These are phyloP conservation scores for Amblyjoppa fuscipennis DNA, from an alignment of 2,888 invertebrate genomes.

Conservation along the genomic window DNA sequence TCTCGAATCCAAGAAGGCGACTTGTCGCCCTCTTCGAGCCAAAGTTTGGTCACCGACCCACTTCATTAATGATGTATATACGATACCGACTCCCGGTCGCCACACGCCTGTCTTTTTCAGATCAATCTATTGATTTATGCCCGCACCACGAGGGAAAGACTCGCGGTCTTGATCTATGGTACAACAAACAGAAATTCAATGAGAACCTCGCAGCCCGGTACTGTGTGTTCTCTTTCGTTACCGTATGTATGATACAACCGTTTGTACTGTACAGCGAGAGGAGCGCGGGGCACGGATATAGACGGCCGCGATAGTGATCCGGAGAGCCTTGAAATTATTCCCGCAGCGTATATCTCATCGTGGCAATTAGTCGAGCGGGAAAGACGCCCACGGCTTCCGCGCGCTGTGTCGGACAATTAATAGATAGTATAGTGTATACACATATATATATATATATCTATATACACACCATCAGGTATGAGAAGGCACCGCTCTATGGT, in stretches of 20 bases:
- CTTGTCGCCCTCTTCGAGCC: conserved; percentile 32
- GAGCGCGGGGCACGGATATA: conserved; percentile 51
- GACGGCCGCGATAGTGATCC: conserved; percentile 67
- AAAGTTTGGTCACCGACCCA: conserved; percentile 66
- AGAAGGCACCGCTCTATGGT: conserved; percentile 29
- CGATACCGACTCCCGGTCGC: conserved; percentile 41
- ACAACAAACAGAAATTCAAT: conserved; percentile 39
- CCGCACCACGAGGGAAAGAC: conserved; percentile 31
- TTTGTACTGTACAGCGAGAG: conserved; percentile 42
- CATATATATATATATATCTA: conserved; percentile 13
- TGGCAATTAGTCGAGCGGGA: conserved; percentile 81
- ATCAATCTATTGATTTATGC: conserved; percentile 68
- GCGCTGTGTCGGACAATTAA: conserved; percentile 82
- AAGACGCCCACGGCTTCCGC: conserved; percentile 80
- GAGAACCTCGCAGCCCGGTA: conserved; percentile 36
- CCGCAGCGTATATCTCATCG: conserved; percentile 75
- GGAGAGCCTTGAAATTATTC: conserved; percentile 75
- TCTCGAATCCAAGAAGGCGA: conserved; percentile 47
- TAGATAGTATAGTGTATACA: conserved; percentile 74
- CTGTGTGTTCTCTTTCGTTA: conserved; percentile 19
- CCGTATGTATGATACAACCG: conserved; percentile 38
- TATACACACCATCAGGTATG: conserved; percentile 38
- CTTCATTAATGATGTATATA: conserved; percentile 60
- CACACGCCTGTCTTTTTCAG: conserved; percentile 57
- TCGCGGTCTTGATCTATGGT: conserved; percentile 33